A percentile compares a stretch with the other conserved stretches of the same genome.
These are phyloP conservation scores for Ictalurus furcatus DNA, from an alignment of 2,113 vertebrate genomes.

Conservation along the genomic window DNA sequence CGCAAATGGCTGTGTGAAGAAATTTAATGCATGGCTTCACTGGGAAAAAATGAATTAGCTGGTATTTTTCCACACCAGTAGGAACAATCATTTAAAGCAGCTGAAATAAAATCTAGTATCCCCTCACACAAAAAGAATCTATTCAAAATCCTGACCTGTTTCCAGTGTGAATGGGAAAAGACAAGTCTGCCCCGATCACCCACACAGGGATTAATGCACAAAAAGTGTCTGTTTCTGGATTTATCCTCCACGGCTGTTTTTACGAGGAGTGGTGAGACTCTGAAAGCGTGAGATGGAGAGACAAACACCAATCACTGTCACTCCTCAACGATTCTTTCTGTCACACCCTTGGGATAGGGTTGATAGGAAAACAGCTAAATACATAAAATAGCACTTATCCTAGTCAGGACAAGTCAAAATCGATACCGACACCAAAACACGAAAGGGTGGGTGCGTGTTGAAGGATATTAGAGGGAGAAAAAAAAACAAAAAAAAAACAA, in stretches of 20 bases:
- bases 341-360: conserved; percentile 13
- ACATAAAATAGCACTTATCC: not conserved
- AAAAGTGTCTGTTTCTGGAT: conserved; percentile 37
- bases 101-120: conserved; percentile 53
- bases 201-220: conserved; percentile 40
- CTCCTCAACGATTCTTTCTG: conserved; percentile 24
- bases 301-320: conserved; percentile 45
- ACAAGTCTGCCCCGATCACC: conserved; percentile 42
- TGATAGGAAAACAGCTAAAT: not conserved
- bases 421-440: not conserved
- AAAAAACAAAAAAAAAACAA: not conserved
- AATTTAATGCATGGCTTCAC: conserved; percentile 54
- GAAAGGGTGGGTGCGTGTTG: not conserved
- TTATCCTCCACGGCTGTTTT: conserved; percentile 52
- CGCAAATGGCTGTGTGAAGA: conserved; percentile 59
- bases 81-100: conserved; percentile 50
- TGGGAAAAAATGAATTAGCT: conserved; percentile 60
- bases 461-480: not conserved
- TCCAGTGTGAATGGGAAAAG: conserved; percentile 55
- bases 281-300: conserved; percentile 36
- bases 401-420: conserved; percentile 2
- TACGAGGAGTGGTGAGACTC: conserved; percentile 54
- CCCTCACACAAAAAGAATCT: conserved; percentile 33
- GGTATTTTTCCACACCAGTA: conserved; percentile 60
- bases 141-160: conserved; percentile 44